phyloP scores from a whole-genome alignment of 1,140 invertebrate genomes.

The Choristoneura fumiferana region DNA sequence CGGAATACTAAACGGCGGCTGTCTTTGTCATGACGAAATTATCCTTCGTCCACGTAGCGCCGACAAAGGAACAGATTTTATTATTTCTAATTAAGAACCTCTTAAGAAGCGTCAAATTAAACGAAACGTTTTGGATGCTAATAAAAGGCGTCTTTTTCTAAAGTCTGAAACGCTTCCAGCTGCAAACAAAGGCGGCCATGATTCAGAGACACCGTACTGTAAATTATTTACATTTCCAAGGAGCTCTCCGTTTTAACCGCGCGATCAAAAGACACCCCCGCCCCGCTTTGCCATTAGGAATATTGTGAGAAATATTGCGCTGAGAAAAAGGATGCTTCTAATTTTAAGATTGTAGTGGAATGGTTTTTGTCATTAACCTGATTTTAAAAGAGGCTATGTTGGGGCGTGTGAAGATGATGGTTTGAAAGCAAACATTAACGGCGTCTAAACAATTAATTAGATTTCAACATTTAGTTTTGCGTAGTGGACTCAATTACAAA shows the following conservation, averaged over 20 bases:
- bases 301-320: conserved; percentile 2
- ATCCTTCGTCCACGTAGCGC: too few species aligned
- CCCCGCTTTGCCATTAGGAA: conserved; percentile 5
- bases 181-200: conserved; percentile 10
- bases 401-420: too few species aligned
- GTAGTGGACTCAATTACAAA: too few species aligned
- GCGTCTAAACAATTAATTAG: too few species aligned
- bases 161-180: not conserved
- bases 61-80: not conserved
- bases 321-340: conserved; percentile 7
- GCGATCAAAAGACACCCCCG: conserved; percentile 14
- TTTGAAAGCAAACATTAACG: too few species aligned
- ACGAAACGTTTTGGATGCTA: conserved; percentile 10
- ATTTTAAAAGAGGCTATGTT: not conserved
- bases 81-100: conserved; percentile 4
- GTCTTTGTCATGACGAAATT: conserved; percentile 1
- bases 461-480: too few species aligned
- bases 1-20: conserved; percentile 28
- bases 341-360: not conserved
- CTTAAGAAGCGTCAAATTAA: conserved; percentile 4
- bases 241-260: conserved; percentile 19
- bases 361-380: conserved; percentile 3
- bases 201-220: conserved; percentile 21
- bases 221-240: conserved; percentile 50
- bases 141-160: conserved; percentile 24